Conservation (phyloP, 2,113 vertebrate species). For the Gambusia holbrooki region DNA sequence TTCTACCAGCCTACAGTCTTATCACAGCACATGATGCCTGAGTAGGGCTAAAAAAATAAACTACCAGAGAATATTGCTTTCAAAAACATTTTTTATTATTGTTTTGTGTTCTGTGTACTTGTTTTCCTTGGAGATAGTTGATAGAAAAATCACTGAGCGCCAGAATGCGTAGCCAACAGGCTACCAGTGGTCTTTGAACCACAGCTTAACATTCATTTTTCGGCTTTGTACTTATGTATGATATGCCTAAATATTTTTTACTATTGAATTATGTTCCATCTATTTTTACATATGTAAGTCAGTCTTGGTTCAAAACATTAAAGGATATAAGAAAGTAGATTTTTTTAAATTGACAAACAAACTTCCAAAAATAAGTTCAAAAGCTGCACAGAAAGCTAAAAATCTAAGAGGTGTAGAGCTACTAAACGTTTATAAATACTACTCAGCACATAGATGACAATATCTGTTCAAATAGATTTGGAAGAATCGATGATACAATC, state of each 20-base stretch:
- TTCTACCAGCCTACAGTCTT: slow-evolving; percentile 5
- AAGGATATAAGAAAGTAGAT: no score
- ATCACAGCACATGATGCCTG: slow-evolving; percentile 37
- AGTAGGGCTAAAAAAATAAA: slow-evolving; percentile 28
- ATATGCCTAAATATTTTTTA: not conserved
- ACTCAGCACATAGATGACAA: no score
- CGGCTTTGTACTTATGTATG: not conserved
- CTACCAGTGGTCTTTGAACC: not conserved
- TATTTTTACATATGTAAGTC: not conserved
- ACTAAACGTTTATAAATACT: no score
- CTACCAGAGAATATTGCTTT: slow-evolving; percentile 18
- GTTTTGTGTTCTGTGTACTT: not conserved
- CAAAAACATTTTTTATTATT: not conserved
- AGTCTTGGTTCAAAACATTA: no score
- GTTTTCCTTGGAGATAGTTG: not conserved
- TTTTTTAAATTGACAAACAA: no score
- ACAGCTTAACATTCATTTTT: not conserved
- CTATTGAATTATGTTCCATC: not conserved
- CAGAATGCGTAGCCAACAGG: not conserved
- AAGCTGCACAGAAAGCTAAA: no score
- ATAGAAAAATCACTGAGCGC: not conserved
- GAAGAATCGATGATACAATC: no score
- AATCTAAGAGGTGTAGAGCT: no score
- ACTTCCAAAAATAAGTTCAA: no score
- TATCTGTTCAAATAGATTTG: no score